phyloP scores from a whole-genome alignment of 2,797 vertebrate species.

The Hippopotamyrus pictus region DNA sequence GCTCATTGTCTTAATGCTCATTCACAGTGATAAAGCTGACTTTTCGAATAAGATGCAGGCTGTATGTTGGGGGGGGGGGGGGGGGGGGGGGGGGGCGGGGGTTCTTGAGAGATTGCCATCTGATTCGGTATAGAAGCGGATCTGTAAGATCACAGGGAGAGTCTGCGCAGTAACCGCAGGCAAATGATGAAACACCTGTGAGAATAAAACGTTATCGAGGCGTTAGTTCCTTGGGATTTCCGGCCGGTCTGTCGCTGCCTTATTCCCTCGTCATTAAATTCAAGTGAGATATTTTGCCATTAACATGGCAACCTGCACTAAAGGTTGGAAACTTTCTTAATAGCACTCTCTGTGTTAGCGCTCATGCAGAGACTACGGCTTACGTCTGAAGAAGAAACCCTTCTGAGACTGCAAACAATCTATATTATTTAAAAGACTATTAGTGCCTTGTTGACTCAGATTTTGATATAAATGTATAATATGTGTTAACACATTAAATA shows the following conservation, averaged over 20 bases:
- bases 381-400: not conserved
- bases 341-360: not conserved
- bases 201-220: not conserved
- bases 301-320: not conserved
- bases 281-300: not conserved
- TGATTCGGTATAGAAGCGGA: not conserved
- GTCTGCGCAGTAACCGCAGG: not conserved
- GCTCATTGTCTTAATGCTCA: not conserved
- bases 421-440: not conserved
- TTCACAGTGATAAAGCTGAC: not conserved
- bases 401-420: not conserved
- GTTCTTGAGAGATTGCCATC: not conserved
- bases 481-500: not conserved
- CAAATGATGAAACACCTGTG: not conserved
- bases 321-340: not conserved
- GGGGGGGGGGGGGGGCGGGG: not conserved
- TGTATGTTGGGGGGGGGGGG: not conserved
- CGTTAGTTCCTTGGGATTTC: not conserved
- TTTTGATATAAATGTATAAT: not conserved
- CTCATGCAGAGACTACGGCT: not conserved
- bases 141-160: not conserved
- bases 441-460: not conserved
- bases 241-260: not conserved
- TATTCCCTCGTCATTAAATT: not conserved
- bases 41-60: not conserved